phyloP scores from a whole-genome alignment of 35 echinoderm and acorn worm genomes.

The Ophioderma brevispina region DNA sequence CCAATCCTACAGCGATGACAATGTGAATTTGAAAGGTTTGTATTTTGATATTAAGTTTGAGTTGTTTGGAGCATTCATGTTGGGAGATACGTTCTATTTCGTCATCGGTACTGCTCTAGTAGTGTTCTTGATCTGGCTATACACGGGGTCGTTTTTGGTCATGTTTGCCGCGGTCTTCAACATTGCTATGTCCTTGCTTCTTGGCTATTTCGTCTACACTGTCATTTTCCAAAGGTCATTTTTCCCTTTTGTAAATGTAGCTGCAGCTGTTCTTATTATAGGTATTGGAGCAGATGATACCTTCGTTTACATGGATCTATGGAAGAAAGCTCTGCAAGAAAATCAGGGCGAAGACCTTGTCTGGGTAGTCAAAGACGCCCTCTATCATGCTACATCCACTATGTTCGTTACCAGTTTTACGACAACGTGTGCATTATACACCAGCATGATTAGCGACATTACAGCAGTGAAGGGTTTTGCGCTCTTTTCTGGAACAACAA shows the following conservation, averaged over 20 bases:
- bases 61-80: slow-evolving; percentile 44
- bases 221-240: slow-evolving; percentile 69
- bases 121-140: slow-evolving; percentile 73
- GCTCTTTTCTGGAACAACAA: slow-evolving; percentile 68
- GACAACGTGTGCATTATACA: slow-evolving; percentile 74
- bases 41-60: slow-evolving; percentile 68
- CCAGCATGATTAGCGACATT: slow-evolving; percentile 68
- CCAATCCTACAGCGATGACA: slow-evolving; percentile 13
- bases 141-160: slow-evolving; percentile 74
- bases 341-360: background rate
- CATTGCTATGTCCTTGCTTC: slow-evolving; percentile 67
- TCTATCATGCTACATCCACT: slow-evolving; percentile 66
- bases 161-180: slow-evolving; percentile 54
- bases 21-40: slow-evolving; percentile 35
- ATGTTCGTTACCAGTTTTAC: slow-evolving; percentile 96
- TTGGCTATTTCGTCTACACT: slow-evolving; percentile 74
- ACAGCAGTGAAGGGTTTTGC: slow-evolving; percentile 79
- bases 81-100: slow-evolving; percentile 62
- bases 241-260: slow-evolving; percentile 81
- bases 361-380: slow-evolving; percentile 37
- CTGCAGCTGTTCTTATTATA: slow-evolving; percentile 61
- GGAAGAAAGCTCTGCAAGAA: slow-evolving; percentile 35
- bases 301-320: slow-evolving; percentile 80
- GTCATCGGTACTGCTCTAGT: slow-evolving; percentile 27
- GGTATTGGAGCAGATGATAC: slow-evolving; percentile 93